Conservation (phyloP, 2,888 invertebrate species). For the Parochlus steinenii region DNA sequence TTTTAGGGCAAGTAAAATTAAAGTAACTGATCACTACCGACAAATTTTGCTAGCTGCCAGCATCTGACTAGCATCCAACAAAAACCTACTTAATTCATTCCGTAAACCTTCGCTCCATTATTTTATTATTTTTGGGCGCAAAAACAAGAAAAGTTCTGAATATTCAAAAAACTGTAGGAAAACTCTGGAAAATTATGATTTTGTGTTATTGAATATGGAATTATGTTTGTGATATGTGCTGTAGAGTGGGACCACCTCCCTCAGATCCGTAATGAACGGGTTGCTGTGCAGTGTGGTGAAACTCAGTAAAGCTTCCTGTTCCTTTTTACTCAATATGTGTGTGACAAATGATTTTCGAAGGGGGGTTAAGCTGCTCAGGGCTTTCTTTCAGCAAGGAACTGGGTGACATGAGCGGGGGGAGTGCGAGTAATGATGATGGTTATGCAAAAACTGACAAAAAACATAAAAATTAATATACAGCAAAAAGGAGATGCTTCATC, state of each 20-base stretch:
- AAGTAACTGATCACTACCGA: too few relatives aligned
- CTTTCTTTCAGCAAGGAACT: not conserved
- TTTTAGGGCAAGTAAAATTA: too few relatives aligned
- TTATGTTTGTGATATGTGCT: slow-evolving; percentile 11
- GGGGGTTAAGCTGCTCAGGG: not conserved
- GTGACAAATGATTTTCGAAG: not conserved
- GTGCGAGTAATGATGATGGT: not conserved
- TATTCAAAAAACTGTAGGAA: slow-evolving; percentile 5
- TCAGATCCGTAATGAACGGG: slow-evolving; percentile 2
- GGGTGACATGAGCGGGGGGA: not conserved
- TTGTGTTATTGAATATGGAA: slow-evolving; percentile 12
- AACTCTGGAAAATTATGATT: slow-evolving; percentile 8
- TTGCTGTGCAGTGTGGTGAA: slow-evolving; percentile 1
- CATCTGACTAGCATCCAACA: too few relatives aligned
- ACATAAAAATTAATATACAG: slow-evolving; percentile 5
- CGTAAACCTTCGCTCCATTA: too few relatives aligned
- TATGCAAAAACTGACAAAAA: slow-evolving; percentile 1
- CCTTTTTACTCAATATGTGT: not conserved
- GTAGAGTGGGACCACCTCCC: too few relatives aligned
- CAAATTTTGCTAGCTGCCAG: too few relatives aligned
- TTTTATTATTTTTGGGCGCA: not conserved
- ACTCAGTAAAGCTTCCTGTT: slow-evolving; percentile 5
- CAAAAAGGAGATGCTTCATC: slow-evolving; percentile 2
- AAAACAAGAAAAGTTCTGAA: not conserved
- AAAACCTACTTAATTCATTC: slow-evolving; percentile 12